Conservation (phyloP, 2,113 vertebrate genomes). For the Atrichornis clamosus region DNA sequence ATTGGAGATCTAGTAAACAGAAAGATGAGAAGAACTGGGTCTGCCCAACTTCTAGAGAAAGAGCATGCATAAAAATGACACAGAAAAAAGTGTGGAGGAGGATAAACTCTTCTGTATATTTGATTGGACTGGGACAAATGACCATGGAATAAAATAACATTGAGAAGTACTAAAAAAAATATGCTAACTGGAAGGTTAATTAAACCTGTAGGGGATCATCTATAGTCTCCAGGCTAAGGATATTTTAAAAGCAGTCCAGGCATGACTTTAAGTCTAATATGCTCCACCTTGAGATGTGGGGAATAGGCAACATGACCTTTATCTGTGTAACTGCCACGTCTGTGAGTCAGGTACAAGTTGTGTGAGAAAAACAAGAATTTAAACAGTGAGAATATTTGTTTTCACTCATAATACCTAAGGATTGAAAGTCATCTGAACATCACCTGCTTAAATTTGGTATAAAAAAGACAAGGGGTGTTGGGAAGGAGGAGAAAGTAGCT, state of each 20-base stretch:
- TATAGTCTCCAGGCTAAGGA: neutral
- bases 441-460: neutral
- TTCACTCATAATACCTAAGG: neutral
- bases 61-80: neutral
- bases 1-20: neutral
- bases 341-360: neutral
- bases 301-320: neutral
- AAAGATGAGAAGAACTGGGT: neutral
- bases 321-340: neutral
- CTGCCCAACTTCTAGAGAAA: neutral
- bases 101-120: neutral
- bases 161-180: neutral
- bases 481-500: neutral
- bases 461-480: accelerated
- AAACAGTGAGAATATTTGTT: neutral
- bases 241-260: neutral
- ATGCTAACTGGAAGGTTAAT: neutral
- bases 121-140: neutral
- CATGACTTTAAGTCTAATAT: neutral
- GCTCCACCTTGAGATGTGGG: neutral
- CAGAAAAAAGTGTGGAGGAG: neutral
- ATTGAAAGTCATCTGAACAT: neutral
- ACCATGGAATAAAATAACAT: neutral
- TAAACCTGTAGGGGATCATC: neutral
- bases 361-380: neutral